phyloP scores from a whole-genome alignment of 2,888 invertebrate genomes.

The Thymelicus lineola region DNA sequence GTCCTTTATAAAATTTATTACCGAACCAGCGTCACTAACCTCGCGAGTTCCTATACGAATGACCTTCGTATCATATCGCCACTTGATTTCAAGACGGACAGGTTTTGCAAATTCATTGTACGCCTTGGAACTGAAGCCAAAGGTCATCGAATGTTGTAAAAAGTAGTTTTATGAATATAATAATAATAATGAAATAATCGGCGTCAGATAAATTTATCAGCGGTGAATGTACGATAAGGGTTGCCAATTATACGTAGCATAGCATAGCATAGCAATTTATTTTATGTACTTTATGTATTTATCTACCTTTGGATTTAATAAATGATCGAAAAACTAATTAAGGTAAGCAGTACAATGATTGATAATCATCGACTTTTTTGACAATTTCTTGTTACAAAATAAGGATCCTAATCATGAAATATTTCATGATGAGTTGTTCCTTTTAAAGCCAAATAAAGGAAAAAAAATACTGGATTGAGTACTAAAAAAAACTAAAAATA shows the following conservation, averaged over 20 bases:
- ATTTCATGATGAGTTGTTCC: too few species aligned
- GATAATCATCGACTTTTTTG: too few species aligned
- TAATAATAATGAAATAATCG: conserved; percentile 46
- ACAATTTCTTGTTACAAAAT: too few species aligned
- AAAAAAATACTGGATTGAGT: too few species aligned
- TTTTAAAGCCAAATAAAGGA: too few species aligned
- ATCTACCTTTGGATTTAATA: neutral
- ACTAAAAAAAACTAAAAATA: too few species aligned
- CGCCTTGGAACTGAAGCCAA: conserved; percentile 61
- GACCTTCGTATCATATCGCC: conserved; percentile 70
- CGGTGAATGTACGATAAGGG: conserved; percentile 66
- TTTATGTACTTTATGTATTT: neutral
- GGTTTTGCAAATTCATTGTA: conserved; percentile 60
- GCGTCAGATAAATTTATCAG: conserved; percentile 52
- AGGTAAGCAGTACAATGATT: too few species aligned
- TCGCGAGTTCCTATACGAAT: conserved; percentile 42
- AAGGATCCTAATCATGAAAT: too few species aligned
- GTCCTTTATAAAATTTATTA: conserved; percentile 23
- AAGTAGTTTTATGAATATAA: conserved; percentile 43
- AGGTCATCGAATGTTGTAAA: conserved; percentile 63
- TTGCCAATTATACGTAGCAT: neutral
- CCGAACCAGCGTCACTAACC: conserved; percentile 32
- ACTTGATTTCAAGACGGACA: conserved; percentile 60
- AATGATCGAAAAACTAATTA: too few species aligned
- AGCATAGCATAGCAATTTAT: neutral